Evolutionary conservation across 2,113 vertebrate species (phyloP), one percentile per base, ranked within the genome.

Genomic region (Tyrannus savana): DNA sequence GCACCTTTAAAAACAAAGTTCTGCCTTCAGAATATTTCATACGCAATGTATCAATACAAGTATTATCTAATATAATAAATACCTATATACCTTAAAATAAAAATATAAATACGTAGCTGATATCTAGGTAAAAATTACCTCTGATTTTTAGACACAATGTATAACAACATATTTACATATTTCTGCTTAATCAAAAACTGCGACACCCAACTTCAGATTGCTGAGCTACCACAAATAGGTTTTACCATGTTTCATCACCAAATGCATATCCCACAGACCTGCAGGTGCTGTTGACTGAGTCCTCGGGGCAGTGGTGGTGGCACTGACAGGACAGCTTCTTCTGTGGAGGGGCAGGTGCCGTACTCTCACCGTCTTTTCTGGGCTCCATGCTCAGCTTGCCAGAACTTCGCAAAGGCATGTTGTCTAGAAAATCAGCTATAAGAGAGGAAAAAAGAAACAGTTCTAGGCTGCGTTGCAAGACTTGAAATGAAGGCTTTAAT

Each of bases 231-330:
- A 44, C 15, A 73, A 63, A 67, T 6, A n/a, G 5, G 4, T 39
- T 50, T 62, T 33, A 35, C 37, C 27, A 37, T 10, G 11, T 22
- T 62, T 58, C 14, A 49, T 3, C 35, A 49, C 12, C 28, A 42
- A 42, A 5, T 14, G 33, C 2, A 6, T 39, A 25, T 47, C 12
- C 41, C 71, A 98, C 98, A 72, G 92, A 99, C 99, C 98, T 99
- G 99, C 99, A 99, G n/a, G 99, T 99, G 94, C 98, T 99, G 97
- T 99, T 99, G 93, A 97, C 98, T 0, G 99, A 98, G 86, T 99
- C 99, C 71, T 99, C 99, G 1, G 99, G 99, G 90, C 99, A 99
- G 67, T 99, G 98, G 93, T 99, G 99, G 82, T 99, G 98, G 94
- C 99, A 99, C 96, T 99, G 98, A 82, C 99, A 99, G 96, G 97